Evolutionary conservation across 2,113 vertebrate species (phyloP).

Genomic region (Greenwoodochromis staneri): DNA sequence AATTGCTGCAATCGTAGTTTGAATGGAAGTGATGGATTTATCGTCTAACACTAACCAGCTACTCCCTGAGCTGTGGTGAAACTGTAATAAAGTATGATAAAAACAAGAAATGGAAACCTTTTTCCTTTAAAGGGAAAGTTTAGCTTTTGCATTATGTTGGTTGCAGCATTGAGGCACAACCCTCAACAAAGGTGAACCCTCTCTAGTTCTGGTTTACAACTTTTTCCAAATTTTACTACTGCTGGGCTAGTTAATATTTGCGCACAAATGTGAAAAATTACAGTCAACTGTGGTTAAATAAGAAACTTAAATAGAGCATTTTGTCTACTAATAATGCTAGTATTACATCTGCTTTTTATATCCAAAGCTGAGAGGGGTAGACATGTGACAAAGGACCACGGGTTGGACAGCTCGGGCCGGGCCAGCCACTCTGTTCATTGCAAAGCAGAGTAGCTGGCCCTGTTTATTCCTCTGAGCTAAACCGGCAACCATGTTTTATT

Average conservation of each 20-base stretch:
- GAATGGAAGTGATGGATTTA: background rate
- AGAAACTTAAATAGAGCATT: background rate
- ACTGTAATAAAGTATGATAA: background rate
- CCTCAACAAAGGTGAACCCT: background rate
- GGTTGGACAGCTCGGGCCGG: background rate
- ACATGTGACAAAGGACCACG: background rate
- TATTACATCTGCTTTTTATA: background rate
- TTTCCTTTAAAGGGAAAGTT: background rate
- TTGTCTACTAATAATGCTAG: background rate
- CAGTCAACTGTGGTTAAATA: background rate
- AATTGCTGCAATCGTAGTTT: background rate
- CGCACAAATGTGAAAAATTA: background rate
- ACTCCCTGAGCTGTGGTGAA: background rate
- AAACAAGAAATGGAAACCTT: background rate
- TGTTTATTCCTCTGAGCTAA: background rate
- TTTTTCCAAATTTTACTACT: background rate
- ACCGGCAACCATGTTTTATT: background rate
- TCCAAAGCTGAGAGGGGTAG: background rate
- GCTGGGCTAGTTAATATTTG: background rate
- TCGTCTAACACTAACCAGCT: background rate
- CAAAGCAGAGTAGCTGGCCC: background rate
- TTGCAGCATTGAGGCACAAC: background rate
- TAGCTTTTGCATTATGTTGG: background rate
- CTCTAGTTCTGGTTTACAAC: background rate
- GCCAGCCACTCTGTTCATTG: background rate